A percentile compares a stretch with the other conserved stretches of the same genome.
phyloP scores from a whole-genome alignment of 2,888 invertebrate genomes.

The Chelonus formosanus region DNA sequence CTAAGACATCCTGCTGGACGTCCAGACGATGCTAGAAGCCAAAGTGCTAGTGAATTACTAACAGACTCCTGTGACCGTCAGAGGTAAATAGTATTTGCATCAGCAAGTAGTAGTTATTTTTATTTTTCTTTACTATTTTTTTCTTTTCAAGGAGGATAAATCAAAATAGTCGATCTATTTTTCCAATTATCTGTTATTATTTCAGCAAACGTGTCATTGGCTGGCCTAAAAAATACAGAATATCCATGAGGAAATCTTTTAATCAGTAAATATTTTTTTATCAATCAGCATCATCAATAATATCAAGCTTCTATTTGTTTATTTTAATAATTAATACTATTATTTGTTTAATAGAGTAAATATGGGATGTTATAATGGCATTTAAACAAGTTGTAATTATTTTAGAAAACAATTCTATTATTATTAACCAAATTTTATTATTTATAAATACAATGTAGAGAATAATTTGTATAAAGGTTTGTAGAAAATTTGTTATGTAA shows the following conservation, averaged over 20 bases:
- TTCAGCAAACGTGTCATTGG: constrained; percentile 39
- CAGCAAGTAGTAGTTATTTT: neutral
- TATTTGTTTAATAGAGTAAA: too few species aligned
- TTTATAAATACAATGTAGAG: too few species aligned
- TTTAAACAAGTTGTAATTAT: neutral
- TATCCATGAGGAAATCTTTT: constrained; percentile 44
- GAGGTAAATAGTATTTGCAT: constrained; percentile 44
- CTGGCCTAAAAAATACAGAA: constrained; percentile 46
- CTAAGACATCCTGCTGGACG: constrained; percentile 66
- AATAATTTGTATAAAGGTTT: too few species aligned
- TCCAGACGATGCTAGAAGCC: constrained; percentile 66
- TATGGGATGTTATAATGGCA: too few species aligned
- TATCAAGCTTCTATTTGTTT: constrained; percentile 30
- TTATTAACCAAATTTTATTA: too few species aligned
- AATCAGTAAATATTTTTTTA: constrained; percentile 48
- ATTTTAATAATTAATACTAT: constrained; percentile 12
- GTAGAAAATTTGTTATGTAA: too few species aligned
- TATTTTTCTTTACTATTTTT: constrained; percentile 7
- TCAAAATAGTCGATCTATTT: constrained; percentile 5
- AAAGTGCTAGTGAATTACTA: constrained; percentile 75
- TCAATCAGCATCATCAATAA: neutral
- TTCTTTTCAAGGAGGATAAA: constrained; percentile 1
- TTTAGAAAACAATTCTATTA: too few species aligned
- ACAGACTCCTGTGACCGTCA: constrained; percentile 66
- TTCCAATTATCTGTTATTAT: constrained; percentile 22